phyloP scores from a whole-genome alignment of 1,140 invertebrate genomes.

The Zophobas morio region DNA sequence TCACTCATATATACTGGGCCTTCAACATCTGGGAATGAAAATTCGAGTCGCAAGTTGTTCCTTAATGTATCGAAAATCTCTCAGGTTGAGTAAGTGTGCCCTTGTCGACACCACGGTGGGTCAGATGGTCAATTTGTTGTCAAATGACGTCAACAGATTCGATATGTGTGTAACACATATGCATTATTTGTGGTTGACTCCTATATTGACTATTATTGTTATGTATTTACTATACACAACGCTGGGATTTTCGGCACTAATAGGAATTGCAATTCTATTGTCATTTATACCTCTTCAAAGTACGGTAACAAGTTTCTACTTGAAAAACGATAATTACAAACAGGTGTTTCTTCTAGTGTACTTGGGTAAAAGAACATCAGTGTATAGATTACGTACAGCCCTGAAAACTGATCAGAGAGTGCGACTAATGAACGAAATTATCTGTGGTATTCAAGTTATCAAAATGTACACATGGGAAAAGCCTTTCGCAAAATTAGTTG shows the following conservation, averaged over 20 bases:
- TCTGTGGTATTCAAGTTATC: constrained; percentile 80
- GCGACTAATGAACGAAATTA: constrained; percentile 83
- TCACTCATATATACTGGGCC: constrained; percentile 79
- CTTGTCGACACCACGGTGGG: constrained; percentile 85
- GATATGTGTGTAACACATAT: constrained; percentile 78
- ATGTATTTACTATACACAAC: constrained; percentile 82
- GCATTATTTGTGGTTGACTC: constrained; percentile 85
- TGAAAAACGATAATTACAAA: neutral
- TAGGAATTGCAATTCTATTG: constrained; percentile 78
- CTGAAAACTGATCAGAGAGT: constrained; percentile 78
- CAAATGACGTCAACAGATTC: constrained; percentile 86
- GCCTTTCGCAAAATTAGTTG: constrained; percentile 67
- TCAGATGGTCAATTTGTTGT: constrained; percentile 91
- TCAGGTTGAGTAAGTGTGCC: constrained; percentile 63
- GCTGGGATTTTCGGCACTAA: constrained; percentile 80
- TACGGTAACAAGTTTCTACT: constrained; percentile 51
- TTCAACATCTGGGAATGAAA: constrained; percentile 73
- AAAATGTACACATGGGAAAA: constrained; percentile 94
- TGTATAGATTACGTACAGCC: constrained; percentile 70
- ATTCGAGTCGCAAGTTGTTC: constrained; percentile 71
- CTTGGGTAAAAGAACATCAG: constrained; percentile 69
- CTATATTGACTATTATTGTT: constrained; percentile 79
- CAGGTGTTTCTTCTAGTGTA: constrained; percentile 36
- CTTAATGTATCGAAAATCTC: constrained; percentile 69
- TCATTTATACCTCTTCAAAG: constrained; percentile 75